A percentile compares a stretch with the other conserved stretches of the same genome.
Evolutionary conservation across 1,140 invertebrate genomes (phyloP).

Genomic region (Galendromus occidentalis): DNA sequence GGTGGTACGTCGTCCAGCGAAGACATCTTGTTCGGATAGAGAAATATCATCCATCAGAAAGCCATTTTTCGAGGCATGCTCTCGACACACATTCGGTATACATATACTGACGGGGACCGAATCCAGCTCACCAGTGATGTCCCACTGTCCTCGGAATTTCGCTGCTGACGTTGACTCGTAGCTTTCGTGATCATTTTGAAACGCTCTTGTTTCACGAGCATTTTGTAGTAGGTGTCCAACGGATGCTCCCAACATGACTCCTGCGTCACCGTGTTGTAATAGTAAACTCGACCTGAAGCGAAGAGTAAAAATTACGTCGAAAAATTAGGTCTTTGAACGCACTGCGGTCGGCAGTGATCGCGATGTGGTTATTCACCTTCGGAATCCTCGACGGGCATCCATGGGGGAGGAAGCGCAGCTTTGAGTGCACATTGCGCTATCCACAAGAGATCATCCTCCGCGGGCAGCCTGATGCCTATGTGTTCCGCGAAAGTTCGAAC

Average conservation of each 20-base stretch:
- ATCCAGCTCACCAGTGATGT: not conserved
- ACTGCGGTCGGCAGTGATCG: too few relatives aligned
- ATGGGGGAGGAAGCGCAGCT: constrained; percentile 17
- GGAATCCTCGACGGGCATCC: constrained; percentile 18
- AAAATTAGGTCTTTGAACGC: too few relatives aligned
- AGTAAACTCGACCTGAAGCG: constrained; percentile 18
- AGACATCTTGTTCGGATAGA: not conserved
- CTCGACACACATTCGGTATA: too few relatives aligned
- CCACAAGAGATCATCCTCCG: constrained; percentile 20
- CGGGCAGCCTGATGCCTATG: constrained; percentile 18
- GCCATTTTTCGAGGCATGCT: too few relatives aligned
- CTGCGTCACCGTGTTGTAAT: constrained; percentile 17
- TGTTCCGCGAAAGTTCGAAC: constrained; percentile 18
- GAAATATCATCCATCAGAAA: too few relatives aligned
- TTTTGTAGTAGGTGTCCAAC: constrained; percentile 17
- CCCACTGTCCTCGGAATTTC: not conserved
- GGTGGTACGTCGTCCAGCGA: constrained; percentile 3
- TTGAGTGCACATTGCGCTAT: constrained; percentile 19
- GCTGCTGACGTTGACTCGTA: constrained; percentile 3
- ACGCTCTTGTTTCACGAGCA: constrained; percentile 17
- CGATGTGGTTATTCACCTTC: too few relatives aligned
- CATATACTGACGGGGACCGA: too few relatives aligned
- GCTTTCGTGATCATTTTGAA: constrained; percentile 6
- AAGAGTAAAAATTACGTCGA: too few relatives aligned
- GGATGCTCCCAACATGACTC: constrained; percentile 21